Percentiles rank a stretch among this genome's conserved stretches.
Conservation (phyloP, 2,797 vertebrate species). For the Sebastes miniatus region DNA sequence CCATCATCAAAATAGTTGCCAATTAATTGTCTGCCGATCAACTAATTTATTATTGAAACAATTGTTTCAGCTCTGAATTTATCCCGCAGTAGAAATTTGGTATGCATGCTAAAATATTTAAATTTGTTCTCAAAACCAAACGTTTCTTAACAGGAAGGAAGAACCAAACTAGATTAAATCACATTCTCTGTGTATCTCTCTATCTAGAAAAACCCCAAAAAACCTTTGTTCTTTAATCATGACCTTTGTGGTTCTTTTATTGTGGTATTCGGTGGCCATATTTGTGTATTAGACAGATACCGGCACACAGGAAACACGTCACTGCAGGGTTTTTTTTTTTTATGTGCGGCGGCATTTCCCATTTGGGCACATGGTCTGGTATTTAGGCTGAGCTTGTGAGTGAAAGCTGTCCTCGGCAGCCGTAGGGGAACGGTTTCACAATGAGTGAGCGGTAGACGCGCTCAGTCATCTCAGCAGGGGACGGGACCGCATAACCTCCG, state of each 20-base stretch:
- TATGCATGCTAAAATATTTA: neutral
- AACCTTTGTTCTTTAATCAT: conserved; percentile 7
- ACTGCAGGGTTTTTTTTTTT: conserved; percentile 50
- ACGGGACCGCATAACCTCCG: conserved; percentile 30
- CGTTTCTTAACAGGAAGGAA: neutral
- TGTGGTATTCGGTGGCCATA: conserved; percentile 39
- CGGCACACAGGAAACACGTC: conserved; percentile 54
- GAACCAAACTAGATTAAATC: neutral
- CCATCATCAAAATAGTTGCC: too few species aligned
- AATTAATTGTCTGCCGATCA: neutral
- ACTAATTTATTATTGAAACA: neutral
- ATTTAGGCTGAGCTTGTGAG: conserved; percentile 50
- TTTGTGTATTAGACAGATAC: conserved; percentile 45
- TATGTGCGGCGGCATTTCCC: conserved; percentile 65
- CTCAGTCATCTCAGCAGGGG: conserved; percentile 50
- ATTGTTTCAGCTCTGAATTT: neutral
- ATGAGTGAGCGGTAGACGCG: conserved; percentile 53
- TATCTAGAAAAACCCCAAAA: neutral
- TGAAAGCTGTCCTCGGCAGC: conserved; percentile 60
- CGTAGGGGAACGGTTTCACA: conserved; percentile 63
- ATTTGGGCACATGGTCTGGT: conserved; percentile 52
- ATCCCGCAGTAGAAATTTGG: neutral
- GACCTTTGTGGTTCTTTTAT: conserved; percentile 4
- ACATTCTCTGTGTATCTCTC: neutral
- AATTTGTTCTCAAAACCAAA: neutral